These are phyloP conservation scores for Glyphotaelius pellucidus DNA, from an alignment of 2,888 invertebrate species.

Conservation along the genomic window DNA sequence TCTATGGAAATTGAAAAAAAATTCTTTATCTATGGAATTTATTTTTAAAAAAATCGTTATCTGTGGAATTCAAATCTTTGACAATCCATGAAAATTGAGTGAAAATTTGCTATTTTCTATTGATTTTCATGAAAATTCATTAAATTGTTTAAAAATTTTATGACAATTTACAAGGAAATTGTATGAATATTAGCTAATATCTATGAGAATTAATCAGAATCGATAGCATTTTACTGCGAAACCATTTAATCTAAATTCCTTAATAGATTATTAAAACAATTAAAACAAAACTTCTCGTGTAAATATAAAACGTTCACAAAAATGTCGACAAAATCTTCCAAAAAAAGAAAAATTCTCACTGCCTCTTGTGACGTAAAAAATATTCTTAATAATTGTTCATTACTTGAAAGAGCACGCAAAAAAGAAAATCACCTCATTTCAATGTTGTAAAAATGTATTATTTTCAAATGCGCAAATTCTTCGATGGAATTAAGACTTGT, in stretches of 20 bases:
- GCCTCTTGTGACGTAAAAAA: not conserved
- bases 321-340: not conserved
- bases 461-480: not conserved
- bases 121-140: not conserved
- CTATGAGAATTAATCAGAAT: no score
- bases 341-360: not conserved
- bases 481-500: not conserved
- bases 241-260: not conserved
- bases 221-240: not conserved
- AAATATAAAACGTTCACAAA: not conserved
- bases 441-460: constrained; percentile 2
- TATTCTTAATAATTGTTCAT: not conserved
- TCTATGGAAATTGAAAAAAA: no score
- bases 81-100: not conserved
- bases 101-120: not conserved
- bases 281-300: not conserved
- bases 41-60: no score
- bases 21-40: not conserved
- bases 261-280: no score
- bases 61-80: not conserved
- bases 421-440: not conserved
- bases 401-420: not conserved
- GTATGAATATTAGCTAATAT: no score
- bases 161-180: no score
- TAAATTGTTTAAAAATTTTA: no score